Base-by-base conservation (phyloP, 2,113 vertebrate genomes). In the Hylia prasina region DNA sequence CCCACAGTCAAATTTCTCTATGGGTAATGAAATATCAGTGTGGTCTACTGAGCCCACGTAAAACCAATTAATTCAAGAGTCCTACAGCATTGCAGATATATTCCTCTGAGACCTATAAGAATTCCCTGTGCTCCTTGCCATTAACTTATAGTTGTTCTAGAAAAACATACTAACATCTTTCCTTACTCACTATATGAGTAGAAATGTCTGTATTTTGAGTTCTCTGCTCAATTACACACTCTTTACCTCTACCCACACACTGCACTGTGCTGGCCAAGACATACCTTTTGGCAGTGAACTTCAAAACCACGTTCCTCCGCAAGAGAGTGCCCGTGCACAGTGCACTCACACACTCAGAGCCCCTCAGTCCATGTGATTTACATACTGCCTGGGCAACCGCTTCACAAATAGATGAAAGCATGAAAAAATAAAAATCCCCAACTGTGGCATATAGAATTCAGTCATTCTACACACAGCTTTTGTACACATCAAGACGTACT, bases 201-300 rank as follows among this genome's bases (percentile, higher is more conserved):
- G 50, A 80, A 92, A 83, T 21, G 48, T 54, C 78, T 79, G 3
- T 44, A 68, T 90, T 89, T 94, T 3, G 0, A 73, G 82, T 91
- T 72, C 70, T 88, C 50, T 82, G 42, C 58, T 82, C 54, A 73
- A 13, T 91, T 87, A 48, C 58, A 60, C 3, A 24, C 50, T 77
- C 54, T 87, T 63, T 91, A 89, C 93, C 54, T 87, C 58, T 91
- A 89, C 93, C 87, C 82, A 95, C 92, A 89, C 58, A 53, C n/a
- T 47, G 87, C 56, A 40, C 47, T 85, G 50, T 64, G 71, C 50
- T 88, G 81, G 78, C 64, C 78, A 94, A 73, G 90, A n/a, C 1
- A 8, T 35, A 69, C 44, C 44, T 93, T 94, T 92, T 96, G 75
- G 82, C 94, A 93, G 23, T 58, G 78, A 82, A 82, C 71, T 93